These are phyloP conservation scores for Corbicula japonica DNA, from an alignment of 2,888 invertebrate species.

Conservation along the genomic window DNA sequence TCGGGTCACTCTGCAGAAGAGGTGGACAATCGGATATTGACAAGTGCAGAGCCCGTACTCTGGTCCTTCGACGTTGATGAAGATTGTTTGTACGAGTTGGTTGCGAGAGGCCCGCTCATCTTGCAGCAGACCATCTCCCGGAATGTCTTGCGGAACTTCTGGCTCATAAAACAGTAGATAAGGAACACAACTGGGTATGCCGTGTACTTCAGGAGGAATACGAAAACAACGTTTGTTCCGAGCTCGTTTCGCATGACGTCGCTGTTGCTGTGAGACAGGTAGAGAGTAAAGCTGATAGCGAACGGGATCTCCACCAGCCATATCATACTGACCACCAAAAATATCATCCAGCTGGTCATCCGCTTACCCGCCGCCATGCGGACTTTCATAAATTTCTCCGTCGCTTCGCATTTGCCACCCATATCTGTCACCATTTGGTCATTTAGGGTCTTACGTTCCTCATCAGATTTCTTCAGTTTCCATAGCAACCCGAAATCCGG, in stretches of 20 bases:
- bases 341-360: constrained; percentile 49
- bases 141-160: constrained; percentile 48
- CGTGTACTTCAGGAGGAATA: constrained; percentile 55
- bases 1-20: too few species aligned
- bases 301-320: constrained; percentile 64
- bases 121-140: constrained; percentile 27
- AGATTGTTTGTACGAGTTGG: too few species aligned
- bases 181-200: constrained; percentile 56
- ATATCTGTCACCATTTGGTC: neutral
- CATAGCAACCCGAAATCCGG: constrained; percentile 52
- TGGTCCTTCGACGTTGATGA: too few species aligned
- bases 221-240: constrained; percentile 42
- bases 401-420: too few species aligned
- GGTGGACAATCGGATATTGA: too few species aligned
- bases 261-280: constrained; percentile 42
- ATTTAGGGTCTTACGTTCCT: constrained; percentile 27
- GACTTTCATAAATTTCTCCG: neutral
- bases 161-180: constrained; percentile 58
- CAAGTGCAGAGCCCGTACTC: too few species aligned
- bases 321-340: constrained; percentile 56
- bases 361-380: neutral
- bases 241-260: constrained; percentile 51
- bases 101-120: neutral
- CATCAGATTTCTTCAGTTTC: constrained; percentile 47
- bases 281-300: constrained; percentile 45